Percentiles rank a stretch among this genome's conserved stretches.
phyloP scores from a whole-genome alignment of 2,797 vertebrate species.

The Sebastes matsubarae region DNA sequence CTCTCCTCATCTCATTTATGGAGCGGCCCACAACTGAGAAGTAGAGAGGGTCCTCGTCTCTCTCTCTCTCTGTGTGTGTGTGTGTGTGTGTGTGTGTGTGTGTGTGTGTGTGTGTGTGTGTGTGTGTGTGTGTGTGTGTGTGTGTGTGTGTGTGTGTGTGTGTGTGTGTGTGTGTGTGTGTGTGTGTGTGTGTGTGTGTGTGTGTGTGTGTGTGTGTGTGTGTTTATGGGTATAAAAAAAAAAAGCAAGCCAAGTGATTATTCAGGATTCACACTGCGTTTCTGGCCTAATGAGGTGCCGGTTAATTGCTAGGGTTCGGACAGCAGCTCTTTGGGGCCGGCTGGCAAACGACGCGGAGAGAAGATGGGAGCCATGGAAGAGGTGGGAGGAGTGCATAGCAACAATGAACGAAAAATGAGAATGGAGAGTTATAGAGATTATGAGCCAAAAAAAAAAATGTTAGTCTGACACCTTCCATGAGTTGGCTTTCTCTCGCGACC shows the following conservation, averaged over 20 bases:
- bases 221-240: conserved; percentile 10
- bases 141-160: background rate
- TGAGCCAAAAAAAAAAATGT: background rate
- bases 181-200: no score
- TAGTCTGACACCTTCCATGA: background rate
- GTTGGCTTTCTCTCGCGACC: background rate
- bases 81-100: background rate
- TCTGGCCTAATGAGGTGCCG: conserved; percentile 63
- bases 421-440: background rate
- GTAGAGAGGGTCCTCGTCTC: background rate
- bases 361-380: conserved; percentile 13
- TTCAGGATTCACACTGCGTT: conserved; percentile 58
- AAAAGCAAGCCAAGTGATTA: conserved; percentile 51
- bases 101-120: background rate
- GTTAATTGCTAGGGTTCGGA: conserved; percentile 61
- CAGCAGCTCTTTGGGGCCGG: conserved; percentile 42
- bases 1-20: conserved; percentile 36
- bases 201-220: background rate
- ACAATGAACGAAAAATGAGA: conserved; percentile 34
- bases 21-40: conserved; percentile 12
- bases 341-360: conserved; percentile 25
- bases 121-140: no score
- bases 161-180: background rate
- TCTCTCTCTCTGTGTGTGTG: background rate
- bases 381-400: conserved; percentile 34